Conservation (phyloP, 2,797 vertebrate species). For the Coregonus sp. region DNA sequence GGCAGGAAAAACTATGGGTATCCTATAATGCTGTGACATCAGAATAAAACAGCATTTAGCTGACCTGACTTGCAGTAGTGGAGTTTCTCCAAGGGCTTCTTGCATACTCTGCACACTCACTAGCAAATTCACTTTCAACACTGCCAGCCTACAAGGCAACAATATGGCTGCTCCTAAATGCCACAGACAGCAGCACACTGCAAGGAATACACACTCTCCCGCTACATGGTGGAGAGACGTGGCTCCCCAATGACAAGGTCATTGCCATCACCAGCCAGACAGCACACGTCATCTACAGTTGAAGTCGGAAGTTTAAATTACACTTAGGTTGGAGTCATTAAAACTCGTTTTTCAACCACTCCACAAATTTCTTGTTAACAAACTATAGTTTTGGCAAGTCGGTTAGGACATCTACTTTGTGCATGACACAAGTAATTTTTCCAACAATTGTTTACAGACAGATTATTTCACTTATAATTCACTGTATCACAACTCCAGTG, state of each 20-base stretch:
- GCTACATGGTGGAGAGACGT: neutral
- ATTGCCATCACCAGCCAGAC: neutral
- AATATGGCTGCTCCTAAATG: neutral
- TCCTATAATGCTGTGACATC: neutral
- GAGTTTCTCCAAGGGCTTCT: neutral
- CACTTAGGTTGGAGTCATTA: too few relatives aligned
- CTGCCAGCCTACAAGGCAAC: neutral
- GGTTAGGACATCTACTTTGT: too few relatives aligned
- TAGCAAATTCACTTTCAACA: neutral
- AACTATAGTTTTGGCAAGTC: too few relatives aligned
- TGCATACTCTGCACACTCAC: neutral
- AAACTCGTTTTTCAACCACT: too few relatives aligned
- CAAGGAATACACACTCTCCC: neutral
- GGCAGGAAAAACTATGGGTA: neutral
- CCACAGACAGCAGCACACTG: too few relatives aligned
- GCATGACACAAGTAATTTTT: too few relatives aligned
- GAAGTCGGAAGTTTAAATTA: too few relatives aligned
- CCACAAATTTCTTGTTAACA: too few relatives aligned
- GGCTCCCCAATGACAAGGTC: neutral
- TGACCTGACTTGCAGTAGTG: neutral
- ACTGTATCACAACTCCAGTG: too few relatives aligned
- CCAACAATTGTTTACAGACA: too few relatives aligned
- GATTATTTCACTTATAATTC: too few relatives aligned
- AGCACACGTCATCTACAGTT: neutral
- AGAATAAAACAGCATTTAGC: neutral